phyloP scores from a whole-genome alignment of 2,113 vertebrate species.

The Cheilinus undulatus region DNA sequence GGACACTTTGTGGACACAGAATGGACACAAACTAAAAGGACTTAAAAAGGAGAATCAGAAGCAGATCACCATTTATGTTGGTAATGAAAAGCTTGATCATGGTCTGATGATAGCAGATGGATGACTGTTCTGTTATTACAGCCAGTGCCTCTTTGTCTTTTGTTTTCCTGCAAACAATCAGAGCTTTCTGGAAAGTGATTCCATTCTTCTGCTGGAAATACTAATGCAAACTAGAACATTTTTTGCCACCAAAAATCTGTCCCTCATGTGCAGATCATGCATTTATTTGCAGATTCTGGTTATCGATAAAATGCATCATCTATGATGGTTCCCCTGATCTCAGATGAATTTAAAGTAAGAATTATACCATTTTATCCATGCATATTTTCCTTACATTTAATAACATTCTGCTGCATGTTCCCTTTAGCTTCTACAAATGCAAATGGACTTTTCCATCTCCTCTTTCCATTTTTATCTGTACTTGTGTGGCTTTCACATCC shows the following conservation, averaged over 20 bases:
- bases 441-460: background rate
- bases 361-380: too few relatives aligned
- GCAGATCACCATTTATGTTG: too few relatives aligned
- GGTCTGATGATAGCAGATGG: too few relatives aligned
- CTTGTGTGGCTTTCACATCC: background rate
- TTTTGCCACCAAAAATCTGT: background rate
- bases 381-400: too few relatives aligned
- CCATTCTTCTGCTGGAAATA: background rate
- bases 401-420: background rate
- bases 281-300: background rate
- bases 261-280: background rate
- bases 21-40: too few relatives aligned
- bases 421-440: background rate
- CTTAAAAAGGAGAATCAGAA: too few relatives aligned
- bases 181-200: background rate
- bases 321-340: too few relatives aligned
- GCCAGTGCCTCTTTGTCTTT: too few relatives aligned
- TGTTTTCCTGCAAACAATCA: background rate
- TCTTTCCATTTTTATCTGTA: background rate
- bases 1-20: too few relatives aligned
- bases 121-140: too few relatives aligned
- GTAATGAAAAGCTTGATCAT: too few relatives aligned
- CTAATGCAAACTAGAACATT: background rate
- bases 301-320: background rate
- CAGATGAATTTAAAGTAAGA: too few relatives aligned